These are phyloP conservation scores for Thomomys bottae DNA, from an alignment of 2,113 vertebrate species.

Conservation along the genomic window DNA sequence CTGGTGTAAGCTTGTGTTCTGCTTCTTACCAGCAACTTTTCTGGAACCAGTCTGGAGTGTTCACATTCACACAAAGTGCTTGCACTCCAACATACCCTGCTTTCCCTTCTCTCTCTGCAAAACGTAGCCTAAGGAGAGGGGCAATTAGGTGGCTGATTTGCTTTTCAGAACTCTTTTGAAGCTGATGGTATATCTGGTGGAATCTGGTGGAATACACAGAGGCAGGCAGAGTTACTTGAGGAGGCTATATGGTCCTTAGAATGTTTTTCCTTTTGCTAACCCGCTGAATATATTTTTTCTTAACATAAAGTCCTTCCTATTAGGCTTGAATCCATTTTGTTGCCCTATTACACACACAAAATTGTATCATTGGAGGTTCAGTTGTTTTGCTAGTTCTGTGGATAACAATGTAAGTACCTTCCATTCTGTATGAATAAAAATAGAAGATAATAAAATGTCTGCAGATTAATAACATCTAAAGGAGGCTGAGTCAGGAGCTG, in stretches of 20 bases:
- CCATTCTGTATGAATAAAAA: neutral
- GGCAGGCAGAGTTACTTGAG: neutral
- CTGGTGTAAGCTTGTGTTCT: neutral
- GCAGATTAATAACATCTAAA: neutral
- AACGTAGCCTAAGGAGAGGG: no score
- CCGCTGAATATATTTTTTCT: neutral
- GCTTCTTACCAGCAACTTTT: neutral
- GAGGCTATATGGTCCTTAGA: neutral
- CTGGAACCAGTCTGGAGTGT: neutral
- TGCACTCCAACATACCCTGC: rapidly evolving
- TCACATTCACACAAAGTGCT: neutral
- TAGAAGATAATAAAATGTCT: neutral
- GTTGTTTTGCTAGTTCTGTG: neutral
- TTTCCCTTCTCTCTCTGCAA: neutral
- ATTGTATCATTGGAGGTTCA: neutral
- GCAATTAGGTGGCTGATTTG: neutral
- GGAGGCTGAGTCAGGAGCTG: neutral
- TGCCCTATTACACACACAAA: neutral
- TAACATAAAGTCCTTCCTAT: neutral
- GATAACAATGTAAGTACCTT: conserved; percentile 4
- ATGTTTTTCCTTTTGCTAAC: neutral
- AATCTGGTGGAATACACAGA: neutral
- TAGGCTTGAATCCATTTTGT: neutral
- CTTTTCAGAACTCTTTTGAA: neutral
- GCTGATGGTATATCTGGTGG: neutral